Conservation (phyloP, 2,888 invertebrate genomes). For the Drosophila ochracea region DNA sequence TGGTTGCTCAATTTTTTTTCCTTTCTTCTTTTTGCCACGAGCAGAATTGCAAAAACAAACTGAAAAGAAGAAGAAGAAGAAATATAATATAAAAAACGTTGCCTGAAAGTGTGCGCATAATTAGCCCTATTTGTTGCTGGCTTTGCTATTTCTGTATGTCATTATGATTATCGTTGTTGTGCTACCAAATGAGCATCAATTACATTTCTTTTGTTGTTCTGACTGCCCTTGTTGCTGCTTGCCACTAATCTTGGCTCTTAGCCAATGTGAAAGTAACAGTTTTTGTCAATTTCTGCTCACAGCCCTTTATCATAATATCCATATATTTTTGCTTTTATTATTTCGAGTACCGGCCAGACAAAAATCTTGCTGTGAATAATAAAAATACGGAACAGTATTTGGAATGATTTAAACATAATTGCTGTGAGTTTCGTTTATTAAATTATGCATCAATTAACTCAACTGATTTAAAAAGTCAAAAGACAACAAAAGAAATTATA, state of each 20-base stretch:
- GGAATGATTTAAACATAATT: neutral
- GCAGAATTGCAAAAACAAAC: conserved; percentile 41
- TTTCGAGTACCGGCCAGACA: conserved; percentile 5
- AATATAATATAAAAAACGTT: conserved; percentile 18
- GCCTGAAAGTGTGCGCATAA: conserved; percentile 74
- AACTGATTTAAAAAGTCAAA: neutral
- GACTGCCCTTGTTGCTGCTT: conserved; percentile 37
- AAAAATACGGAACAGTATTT: neutral
- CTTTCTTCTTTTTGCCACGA: conserved; percentile 18
- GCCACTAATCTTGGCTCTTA: conserved; percentile 61
- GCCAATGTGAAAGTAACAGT: conserved; percentile 74
- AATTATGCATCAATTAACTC: conserved; percentile 12
- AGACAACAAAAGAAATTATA: neutral
- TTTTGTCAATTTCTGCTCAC: conserved; percentile 42
- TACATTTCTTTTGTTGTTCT: conserved; percentile 70
- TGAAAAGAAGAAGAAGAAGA: conserved; percentile 24
- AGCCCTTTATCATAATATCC: conserved; percentile 22
- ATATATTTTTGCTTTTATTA: conserved; percentile 23
- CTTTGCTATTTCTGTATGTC: conserved; percentile 28
- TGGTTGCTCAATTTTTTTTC: conserved; percentile 38
- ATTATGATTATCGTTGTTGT: conserved; percentile 48
- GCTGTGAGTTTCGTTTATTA: neutral
- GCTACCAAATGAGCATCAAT: conserved; percentile 75
- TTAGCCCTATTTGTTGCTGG: conserved; percentile 72
- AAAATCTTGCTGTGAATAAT: neutral